phyloP scores from a whole-genome alignment of 23 tunicate genomes.

The Phallusia fumigata region DNA sequence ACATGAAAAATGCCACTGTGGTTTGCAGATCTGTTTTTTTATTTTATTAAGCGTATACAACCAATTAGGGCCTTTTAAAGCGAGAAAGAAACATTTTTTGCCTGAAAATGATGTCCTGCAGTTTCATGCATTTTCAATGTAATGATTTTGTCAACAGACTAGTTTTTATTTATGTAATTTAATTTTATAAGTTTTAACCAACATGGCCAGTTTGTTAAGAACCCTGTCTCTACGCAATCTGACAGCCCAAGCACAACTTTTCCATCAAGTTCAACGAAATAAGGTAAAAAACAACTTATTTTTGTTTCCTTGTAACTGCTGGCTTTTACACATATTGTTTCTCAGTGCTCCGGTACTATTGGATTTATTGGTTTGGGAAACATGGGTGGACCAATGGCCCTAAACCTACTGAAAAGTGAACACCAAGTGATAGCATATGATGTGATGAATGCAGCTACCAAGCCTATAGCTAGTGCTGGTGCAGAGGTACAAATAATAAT shows the following conservation, averaged over 20 bases:
- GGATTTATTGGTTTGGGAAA: conserved; percentile 98
- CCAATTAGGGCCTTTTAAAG: too few relatives aligned
- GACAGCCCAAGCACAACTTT: conserved; percentile 1
- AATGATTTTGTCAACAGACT: too few relatives aligned
- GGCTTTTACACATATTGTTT: background rate
- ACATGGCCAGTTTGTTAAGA: background rate
- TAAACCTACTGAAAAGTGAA: conserved; percentile 66
- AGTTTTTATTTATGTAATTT: too few relatives aligned
- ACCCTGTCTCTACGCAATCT: background rate
- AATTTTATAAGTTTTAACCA: background rate
- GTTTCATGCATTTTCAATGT: too few relatives aligned
- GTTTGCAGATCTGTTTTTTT: too few relatives aligned
- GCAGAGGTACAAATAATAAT: conserved; percentile 37
- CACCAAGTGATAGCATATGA: conserved; percentile 80
- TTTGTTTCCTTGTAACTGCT: background rate
- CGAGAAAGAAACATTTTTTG: too few relatives aligned
- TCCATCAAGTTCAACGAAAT: background rate
- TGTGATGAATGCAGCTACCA: conserved; percentile 44
- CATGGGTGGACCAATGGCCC: conserved; percentile 99
- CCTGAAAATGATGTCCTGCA: too few relatives aligned
- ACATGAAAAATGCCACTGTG: too few relatives aligned
- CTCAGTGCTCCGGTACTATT: conserved; percentile 33
- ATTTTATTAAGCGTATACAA: too few relatives aligned
- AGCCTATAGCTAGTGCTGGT: conserved; percentile 57
- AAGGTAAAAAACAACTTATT: background rate